These are phyloP conservation scores for Chaetops frenatus DNA, from an alignment of 2,113 vertebrate genomes.

Conservation along the genomic window DNA sequence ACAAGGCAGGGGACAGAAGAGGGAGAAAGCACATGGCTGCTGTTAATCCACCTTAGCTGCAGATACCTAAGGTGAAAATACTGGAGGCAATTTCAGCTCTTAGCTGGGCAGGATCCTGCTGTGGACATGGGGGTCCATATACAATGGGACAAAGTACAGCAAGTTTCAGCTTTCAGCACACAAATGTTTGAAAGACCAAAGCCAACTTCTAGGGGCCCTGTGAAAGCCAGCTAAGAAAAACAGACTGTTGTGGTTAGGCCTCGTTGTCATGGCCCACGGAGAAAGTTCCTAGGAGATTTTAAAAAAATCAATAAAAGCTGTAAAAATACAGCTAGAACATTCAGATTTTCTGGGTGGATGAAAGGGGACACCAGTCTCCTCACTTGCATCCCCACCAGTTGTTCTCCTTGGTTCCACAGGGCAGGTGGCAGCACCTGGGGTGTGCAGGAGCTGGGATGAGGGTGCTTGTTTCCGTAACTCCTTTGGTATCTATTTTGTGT, in stretches of 20 bases:
- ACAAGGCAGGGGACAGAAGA: neutral
- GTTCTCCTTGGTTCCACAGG: neutral
- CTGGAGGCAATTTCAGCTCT: neutral
- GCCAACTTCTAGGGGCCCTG: neutral
- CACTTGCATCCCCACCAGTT: neutral
- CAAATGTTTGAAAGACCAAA: neutral
- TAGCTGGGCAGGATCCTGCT: neutral
- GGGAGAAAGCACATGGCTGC: neutral
- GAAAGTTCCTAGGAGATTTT: neutral
- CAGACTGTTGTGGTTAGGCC: neutral
- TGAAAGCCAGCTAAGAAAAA: conserved; percentile 1
- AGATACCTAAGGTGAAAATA: neutral
- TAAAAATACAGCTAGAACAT: neutral
- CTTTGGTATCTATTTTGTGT: neutral
- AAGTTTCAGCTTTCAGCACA: neutral
- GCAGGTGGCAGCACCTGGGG: neutral
- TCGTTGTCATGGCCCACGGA: neutral
- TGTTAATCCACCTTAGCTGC: neutral
- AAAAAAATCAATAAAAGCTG: neutral
- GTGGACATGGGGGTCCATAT: neutral
- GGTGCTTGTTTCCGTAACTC: neutral
- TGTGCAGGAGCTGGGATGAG: neutral
- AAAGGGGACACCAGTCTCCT: neutral
- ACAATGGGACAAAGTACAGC: neutral
- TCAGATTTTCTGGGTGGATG: neutral